Evolutionary conservation across 2,113 vertebrate species (phyloP).

Genomic region (Aleadryas rufinucha): DNA sequence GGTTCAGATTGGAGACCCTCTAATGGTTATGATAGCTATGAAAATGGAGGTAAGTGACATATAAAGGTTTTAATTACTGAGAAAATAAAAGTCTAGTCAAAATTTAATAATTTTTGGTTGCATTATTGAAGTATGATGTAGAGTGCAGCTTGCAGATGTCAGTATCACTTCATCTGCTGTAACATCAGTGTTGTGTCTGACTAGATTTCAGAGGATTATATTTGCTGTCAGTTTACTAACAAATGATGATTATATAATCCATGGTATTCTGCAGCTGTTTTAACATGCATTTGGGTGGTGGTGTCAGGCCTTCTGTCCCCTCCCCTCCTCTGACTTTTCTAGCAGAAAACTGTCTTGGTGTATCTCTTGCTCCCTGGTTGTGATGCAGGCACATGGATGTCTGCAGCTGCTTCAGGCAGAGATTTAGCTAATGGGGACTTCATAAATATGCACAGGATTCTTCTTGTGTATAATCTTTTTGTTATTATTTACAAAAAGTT

Average conservation of each 20-base stretch:
- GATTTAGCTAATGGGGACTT: neutral
- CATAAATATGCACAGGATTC: neutral
- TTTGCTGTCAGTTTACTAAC: neutral
- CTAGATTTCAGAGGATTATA: constrained; percentile 30
- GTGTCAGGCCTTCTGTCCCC: neutral
- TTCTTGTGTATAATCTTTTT: neutral
- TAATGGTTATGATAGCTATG: constrained; percentile 98
- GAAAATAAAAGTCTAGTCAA: neutral
- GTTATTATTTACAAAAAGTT: neutral
- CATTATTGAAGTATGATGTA: neutral
- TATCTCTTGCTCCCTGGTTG: neutral
- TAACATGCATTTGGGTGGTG: neutral
- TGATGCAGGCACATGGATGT: neutral
- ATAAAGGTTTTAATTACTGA: neutral
- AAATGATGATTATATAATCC: neutral
- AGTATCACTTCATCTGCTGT: neutral
- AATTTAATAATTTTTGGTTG: neutral
- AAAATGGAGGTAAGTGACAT: constrained; percentile 92
- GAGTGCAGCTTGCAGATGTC: neutral
- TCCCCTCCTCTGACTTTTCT: neutral
- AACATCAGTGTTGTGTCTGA: neutral
- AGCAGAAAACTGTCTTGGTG: neutral
- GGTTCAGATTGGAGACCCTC: constrained; percentile 84
- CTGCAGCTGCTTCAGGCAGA: neutral
- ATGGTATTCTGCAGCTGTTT: neutral